Evolutionary conservation across 2,113 vertebrate genomes (phyloP), one percentile per base, ranked within the genome.

Genomic region (Bos javanicus): DNA sequence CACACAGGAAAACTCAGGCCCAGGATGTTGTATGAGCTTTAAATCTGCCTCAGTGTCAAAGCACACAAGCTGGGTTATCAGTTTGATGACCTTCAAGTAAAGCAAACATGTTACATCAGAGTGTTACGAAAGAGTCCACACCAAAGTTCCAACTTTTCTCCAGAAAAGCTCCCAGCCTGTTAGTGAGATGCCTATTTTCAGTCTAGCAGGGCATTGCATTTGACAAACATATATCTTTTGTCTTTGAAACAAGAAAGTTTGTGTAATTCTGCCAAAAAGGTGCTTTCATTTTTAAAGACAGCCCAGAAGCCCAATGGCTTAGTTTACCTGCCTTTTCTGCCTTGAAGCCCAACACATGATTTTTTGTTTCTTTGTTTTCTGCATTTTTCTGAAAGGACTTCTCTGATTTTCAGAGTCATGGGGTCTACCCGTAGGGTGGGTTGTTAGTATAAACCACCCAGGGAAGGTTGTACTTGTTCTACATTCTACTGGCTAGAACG

Each of bases 401-500:
- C 97, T 97, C 87, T 97, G 81, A 87, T 96, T 93, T 97, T 98
- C 93, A 59, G 96, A 93, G 57, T 88, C 81, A 36, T n/a, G 86
- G 39, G 95, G 96, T 98, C 96, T 3, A 97, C 97, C 85, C 33
- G 8, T 57, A 98, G 97, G 97, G 97, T 98, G 97, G 94, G 94
- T 95, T 97, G 96, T 98, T 96, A 94, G 74, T 54, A 50, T 92
- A 96, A 98, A 90, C 91, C 94, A 96, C 92, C 94, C 39, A 52
- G 92, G 64, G 95, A 98, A 98, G 97, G 56, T 93, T 90, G 71
- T 81, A 64, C 94, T 98, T 97, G 84, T 97, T 98, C 98, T 93
- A 57, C 88, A 97, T 98, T 98, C 97, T 98, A 50, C 98, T 97
- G 97, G 98, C 98, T 98, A 95, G 94, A 98, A 97, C 86, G 48